Percentiles rank a stretch among this genome's conserved stretches.
Conservation (phyloP, 2,113 vertebrate genomes). For the Xiphophorus couchianus region DNA sequence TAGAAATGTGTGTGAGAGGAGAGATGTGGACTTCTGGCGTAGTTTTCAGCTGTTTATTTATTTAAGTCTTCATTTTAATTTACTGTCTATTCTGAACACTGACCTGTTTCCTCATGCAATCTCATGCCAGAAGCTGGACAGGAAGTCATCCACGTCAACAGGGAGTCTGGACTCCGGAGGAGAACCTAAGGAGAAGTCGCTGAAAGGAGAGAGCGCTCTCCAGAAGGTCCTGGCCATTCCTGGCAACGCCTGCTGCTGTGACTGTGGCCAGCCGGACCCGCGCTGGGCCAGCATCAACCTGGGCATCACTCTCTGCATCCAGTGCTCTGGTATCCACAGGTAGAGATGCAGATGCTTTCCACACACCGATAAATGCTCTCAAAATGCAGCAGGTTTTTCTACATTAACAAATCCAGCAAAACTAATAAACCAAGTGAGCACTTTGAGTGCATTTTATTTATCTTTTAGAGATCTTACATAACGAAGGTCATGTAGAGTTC, state of each 20-base stretch:
- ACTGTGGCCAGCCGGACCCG: conserved; percentile 92
- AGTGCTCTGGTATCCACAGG: conserved; percentile 98
- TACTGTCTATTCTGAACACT: not conserved
- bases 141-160: conserved; percentile 89
- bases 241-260: conserved; percentile 91
- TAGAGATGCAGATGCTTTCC: conserved; percentile 51
- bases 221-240: conserved; percentile 90
- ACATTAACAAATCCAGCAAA: not conserved
- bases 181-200: conserved; percentile 87
- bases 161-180: conserved; percentile 89
- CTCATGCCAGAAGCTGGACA: conserved; percentile 86
- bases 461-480: not conserved
- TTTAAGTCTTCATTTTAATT: not conserved
- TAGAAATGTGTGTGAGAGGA: not conserved
- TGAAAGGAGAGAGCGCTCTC: conserved; percentile 93
- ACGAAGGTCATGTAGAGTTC: conserved; percentile 27
- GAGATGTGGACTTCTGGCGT: not conserved
- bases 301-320: conserved; percentile 95
- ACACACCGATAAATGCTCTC: not conserved
- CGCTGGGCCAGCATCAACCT: conserved; percentile 98
- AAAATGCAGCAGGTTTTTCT: not conserved
- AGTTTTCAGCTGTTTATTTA: not conserved
- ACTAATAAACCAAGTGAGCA: not conserved
- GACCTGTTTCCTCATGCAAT: conserved; percentile 11
- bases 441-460: conserved; percentile 9